phyloP scores from a whole-genome alignment of 2,113 vertebrate genomes.

The Cyanoderma ruficeps region DNA sequence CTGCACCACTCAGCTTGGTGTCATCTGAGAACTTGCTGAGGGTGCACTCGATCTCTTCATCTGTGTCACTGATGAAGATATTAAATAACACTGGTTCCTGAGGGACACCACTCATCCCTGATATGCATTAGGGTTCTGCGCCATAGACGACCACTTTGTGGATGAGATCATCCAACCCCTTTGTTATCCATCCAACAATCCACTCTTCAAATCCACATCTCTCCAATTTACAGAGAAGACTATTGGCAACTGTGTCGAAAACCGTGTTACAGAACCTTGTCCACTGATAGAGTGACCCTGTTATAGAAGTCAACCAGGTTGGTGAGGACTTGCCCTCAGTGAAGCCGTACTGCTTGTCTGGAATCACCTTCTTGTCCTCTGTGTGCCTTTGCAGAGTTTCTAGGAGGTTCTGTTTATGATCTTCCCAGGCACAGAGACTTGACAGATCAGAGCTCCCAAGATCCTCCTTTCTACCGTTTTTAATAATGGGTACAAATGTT shows the following conservation, averaged over 20 bases:
- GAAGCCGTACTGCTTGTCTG: neutral
- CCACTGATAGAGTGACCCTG: neutral
- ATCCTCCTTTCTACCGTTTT: neutral
- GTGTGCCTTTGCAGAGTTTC: neutral
- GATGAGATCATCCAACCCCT: neutral
- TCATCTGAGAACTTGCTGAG: neutral
- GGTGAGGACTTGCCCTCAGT: neutral
- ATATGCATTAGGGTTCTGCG: neutral
- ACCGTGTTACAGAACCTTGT: neutral
- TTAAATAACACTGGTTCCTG: neutral
- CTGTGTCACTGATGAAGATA: neutral
- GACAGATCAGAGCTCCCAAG: neutral
- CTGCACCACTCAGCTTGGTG: neutral
- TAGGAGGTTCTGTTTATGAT: neutral
- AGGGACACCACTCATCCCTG: no score
- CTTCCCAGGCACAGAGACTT: neutral
- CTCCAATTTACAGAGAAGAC: neutral
- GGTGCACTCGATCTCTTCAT: fast-evolving
- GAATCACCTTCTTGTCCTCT: neutral
- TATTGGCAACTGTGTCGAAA: neutral
- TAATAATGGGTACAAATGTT: neutral
- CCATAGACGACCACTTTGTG: neutral
- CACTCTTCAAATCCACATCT: neutral
- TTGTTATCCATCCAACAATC: neutral
- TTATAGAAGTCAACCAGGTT: neutral